A percentile compares a stretch with the other conserved stretches of the same genome.
Conservation (phyloP, 2,797 vertebrate genomes). For the Peromyscus attwateri region DNA sequence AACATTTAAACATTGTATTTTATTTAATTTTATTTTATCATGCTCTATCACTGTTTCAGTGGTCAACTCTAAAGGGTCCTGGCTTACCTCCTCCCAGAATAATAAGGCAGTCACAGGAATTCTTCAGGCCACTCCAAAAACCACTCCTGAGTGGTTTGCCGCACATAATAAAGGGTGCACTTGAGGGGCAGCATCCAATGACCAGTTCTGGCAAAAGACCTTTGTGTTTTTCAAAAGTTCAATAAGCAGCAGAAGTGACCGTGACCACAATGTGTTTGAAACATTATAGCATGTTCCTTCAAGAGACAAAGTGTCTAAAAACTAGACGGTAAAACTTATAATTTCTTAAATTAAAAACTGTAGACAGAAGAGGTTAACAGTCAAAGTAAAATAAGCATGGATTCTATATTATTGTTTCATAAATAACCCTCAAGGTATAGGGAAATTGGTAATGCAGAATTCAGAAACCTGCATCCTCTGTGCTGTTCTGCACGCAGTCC, state of each 20-base stretch:
- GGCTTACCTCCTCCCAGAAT: conserved; percentile 74
- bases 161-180: conserved; percentile 75
- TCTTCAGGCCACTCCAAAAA: conserved; percentile 73
- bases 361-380: conserved; percentile 74
- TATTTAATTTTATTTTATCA: conserved; percentile 4
- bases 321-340: conserved; percentile 73
- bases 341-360: conserved; percentile 84
- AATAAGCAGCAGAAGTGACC: conserved; percentile 70
- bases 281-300: conserved; percentile 75
- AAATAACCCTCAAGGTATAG: conserved; percentile 70
- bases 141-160: conserved; percentile 67
- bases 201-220: conserved; percentile 67
- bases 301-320: conserved; percentile 77
- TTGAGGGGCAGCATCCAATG: conserved; percentile 67
- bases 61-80: conserved; percentile 56
- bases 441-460: conserved; percentile 59
- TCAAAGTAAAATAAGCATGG: conserved; percentile 74
- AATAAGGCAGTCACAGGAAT: conserved; percentile 68
- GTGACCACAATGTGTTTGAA: conserved; percentile 78
- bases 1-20: not conserved
- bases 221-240: conserved; percentile 73
- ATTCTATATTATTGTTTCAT: conserved; percentile 67
- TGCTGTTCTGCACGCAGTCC: no score
- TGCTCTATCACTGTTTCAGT: conserved; percentile 23
- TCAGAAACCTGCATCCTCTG: not conserved